A percentile compares a stretch with the other conserved stretches of the same genome.
Evolutionary conservation across 2,888 invertebrate species (phyloP).

Genomic region (Agrotis exclamationis): DNA sequence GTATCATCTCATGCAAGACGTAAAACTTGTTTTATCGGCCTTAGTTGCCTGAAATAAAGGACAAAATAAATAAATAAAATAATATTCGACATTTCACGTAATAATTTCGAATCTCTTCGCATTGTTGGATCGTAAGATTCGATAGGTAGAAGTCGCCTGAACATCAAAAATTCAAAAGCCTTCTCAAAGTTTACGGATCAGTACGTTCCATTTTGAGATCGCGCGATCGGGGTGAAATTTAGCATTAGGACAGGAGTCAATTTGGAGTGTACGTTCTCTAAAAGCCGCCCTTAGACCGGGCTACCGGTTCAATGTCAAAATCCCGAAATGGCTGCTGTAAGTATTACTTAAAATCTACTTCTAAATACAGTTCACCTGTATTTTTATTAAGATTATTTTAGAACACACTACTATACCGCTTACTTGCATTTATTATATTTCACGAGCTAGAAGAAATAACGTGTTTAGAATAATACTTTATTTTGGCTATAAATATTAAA

Average conservation of each 20-base stretch:
- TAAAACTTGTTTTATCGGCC: too few relatives aligned
- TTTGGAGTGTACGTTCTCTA: not conserved
- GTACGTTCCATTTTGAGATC: not conserved
- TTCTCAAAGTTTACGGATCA: not conserved
- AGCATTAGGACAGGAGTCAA: not conserved
- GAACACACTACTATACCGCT: slow-evolving; percentile 60
- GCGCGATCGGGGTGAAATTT: not conserved
- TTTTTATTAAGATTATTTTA: not conserved
- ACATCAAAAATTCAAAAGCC: not conserved
- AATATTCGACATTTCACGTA: not conserved
- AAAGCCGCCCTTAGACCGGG: not conserved
- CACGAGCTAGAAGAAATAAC: not conserved
- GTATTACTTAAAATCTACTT: not conserved
- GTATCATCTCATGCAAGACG: not conserved
- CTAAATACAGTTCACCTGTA: not conserved
- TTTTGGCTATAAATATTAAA: slow-evolving; percentile 3
- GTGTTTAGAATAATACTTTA: not conserved
- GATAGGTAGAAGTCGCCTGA: not conserved
- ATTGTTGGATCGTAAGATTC: not conserved
- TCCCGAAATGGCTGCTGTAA: not conserved
- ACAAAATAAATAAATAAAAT: too few relatives aligned
- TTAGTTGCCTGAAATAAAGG: too few relatives aligned
- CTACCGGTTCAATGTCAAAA: not conserved
- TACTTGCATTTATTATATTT: slow-evolving; percentile 51
- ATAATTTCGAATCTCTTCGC: not conserved